Evolutionary conservation across 2,797 vertebrate species (phyloP).

Genomic region (Enteromius treurensis): DNA sequence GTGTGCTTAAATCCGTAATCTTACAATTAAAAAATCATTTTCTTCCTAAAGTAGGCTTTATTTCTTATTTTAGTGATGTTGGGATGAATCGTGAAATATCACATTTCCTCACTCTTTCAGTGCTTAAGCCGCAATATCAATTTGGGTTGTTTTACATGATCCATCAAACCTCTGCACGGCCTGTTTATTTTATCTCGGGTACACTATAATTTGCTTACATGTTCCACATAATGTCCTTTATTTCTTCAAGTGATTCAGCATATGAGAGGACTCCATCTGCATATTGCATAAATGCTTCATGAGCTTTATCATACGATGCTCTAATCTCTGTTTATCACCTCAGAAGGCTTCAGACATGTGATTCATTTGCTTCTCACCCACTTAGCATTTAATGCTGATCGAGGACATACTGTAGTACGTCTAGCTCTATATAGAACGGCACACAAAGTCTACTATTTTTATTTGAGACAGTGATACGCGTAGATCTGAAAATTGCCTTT

Average conservation of each 20-base stretch:
- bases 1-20: background rate
- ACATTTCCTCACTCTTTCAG: background rate
- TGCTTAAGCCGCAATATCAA: background rate
- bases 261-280: conserved; percentile 6
- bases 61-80: background rate
- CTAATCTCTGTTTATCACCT: conserved; percentile 68
- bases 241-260: conserved; percentile 28
- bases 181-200: conserved; percentile 43
- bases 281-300: conserved; percentile 56
- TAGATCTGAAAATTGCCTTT: background rate
- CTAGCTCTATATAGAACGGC: background rate
- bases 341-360: conserved; percentile 57
- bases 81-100: background rate
- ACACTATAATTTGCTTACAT: conserved; percentile 34
- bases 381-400: conserved; percentile 13
- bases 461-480: background rate
- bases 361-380: conserved; percentile 43
- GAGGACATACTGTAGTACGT: background rate
- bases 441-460: background rate
- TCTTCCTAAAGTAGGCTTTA: background rate
- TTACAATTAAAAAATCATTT: background rate
- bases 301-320: conserved; percentile 33
- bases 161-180: conserved; percentile 28
- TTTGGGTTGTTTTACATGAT: conserved; percentile 2
- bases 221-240: conserved; percentile 41